Conservation (phyloP, 2,113 vertebrate genomes). For the Mustela nigripes region DNA sequence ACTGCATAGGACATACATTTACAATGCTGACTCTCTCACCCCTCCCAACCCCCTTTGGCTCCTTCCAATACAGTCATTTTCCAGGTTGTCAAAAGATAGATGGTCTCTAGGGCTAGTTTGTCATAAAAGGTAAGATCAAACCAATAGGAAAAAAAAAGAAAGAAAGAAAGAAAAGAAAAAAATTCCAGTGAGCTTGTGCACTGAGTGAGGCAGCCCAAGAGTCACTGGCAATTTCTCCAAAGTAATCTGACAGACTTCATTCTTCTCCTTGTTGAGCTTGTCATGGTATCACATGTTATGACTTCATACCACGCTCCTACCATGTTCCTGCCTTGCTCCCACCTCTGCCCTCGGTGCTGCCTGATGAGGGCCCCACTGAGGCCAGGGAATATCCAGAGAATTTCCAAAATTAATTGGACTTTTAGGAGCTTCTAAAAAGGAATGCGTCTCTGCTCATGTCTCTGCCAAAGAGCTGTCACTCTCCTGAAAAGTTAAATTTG, state of each 20-base stretch:
- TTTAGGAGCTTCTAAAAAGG: constrained; percentile 85
- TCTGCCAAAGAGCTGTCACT: constrained; percentile 89
- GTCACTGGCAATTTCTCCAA: constrained; percentile 85
- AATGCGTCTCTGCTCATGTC: constrained; percentile 84
- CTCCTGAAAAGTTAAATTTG: constrained; percentile 89
- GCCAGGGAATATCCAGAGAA: constrained; percentile 75
- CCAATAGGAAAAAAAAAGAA: constrained; percentile 78
- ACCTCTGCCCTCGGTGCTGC: constrained; percentile 74
- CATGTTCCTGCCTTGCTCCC: constrained; percentile 54
- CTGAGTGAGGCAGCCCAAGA: constrained; percentile 83
- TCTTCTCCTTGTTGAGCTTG: constrained; percentile 86
- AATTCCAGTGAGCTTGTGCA: constrained; percentile 86
- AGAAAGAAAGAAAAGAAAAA: constrained; percentile 67
- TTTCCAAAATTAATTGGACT: constrained; percentile 88
- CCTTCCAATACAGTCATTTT: constrained; percentile 61
- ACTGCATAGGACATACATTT: background rate
- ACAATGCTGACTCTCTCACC: background rate
- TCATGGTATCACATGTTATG: constrained; percentile 82
- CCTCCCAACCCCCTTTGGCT: background rate
- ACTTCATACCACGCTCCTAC: constrained; percentile 84
- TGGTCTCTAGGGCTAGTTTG: constrained; percentile 88
- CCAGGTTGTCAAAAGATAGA: constrained; percentile 78
- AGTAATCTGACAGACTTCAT: constrained; percentile 88
- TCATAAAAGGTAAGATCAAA: constrained; percentile 89
- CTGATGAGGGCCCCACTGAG: constrained; percentile 57